Percentiles rank a stretch among this genome's conserved stretches.
Conservation (phyloP, 92 coral and sea anemone genomes). For the Galaxea fascicularis region DNA sequence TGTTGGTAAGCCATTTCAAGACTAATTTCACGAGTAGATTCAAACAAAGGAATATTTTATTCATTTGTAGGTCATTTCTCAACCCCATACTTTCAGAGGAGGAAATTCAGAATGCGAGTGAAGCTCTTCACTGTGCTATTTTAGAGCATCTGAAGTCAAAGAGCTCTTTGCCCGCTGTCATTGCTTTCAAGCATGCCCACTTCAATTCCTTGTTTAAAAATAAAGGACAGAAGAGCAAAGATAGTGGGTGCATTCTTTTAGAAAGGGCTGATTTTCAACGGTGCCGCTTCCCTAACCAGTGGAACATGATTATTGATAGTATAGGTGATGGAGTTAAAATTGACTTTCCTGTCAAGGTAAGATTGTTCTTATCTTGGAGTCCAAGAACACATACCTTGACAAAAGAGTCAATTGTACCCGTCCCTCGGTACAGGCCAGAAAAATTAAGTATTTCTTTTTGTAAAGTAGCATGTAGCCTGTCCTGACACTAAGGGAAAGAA, state of each 20-base stretch:
- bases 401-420: constrained; percentile 24
- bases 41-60: not conserved
- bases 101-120: not conserved
- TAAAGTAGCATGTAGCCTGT: constrained; percentile 56
- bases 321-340: too few species aligned
- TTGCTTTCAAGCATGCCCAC: constrained; percentile 20
- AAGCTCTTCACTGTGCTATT: constrained; percentile 27
- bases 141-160: constrained; percentile 41
- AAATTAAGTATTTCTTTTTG: constrained; percentile 53
- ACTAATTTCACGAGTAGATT: not conserved
- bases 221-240: constrained; percentile 28
- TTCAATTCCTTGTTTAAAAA: constrained; percentile 21
- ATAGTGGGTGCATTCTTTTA: constrained; percentile 13
- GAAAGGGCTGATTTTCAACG: constrained; percentile 27
- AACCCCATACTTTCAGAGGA: constrained; percentile 20
- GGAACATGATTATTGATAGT: constrained; percentile 40
- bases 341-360: too few species aligned
- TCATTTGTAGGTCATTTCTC: constrained; percentile 16
- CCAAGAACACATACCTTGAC: constrained; percentile 52
- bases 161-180: constrained; percentile 23
- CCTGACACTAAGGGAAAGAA: too few species aligned
- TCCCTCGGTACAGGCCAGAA: constrained; percentile 54
- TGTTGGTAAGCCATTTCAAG: not conserved
- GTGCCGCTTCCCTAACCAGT: constrained; percentile 29
- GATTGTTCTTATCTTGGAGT: too few species aligned